A percentile compares a stretch with the other conserved stretches of the same genome.
Conservation (phyloP, 1,140 invertebrate genomes). For the Brachionus sp. region DNA sequence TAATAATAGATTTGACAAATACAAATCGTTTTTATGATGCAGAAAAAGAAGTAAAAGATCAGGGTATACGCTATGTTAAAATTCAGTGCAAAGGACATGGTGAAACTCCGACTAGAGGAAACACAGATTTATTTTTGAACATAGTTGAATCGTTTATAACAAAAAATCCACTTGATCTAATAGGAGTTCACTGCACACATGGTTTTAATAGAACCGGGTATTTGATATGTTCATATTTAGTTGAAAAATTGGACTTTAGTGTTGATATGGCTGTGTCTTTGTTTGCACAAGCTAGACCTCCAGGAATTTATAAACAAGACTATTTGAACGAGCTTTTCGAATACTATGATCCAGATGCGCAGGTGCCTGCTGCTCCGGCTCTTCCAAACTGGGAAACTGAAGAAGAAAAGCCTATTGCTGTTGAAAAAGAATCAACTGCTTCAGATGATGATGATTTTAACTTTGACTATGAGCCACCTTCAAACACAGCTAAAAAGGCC, state of each 20-base stretch:
- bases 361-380: background rate
- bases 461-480: background rate
- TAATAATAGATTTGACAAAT: slow-evolving; percentile 95
- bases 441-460: slow-evolving; percentile 21
- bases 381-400: background rate
- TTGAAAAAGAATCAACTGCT: background rate
- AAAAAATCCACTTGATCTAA: slow-evolving; percentile 69
- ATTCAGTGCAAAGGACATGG: slow-evolving; percentile 72
- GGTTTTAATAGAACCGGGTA: slow-evolving; percentile 97
- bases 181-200: slow-evolving; percentile 92
- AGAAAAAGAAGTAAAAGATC: slow-evolving; percentile 69
- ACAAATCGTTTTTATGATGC: slow-evolving; percentile 86
- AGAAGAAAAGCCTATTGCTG: background rate
- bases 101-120: slow-evolving; percentile 65
- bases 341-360: slow-evolving; percentile 66
- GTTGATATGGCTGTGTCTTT: slow-evolving; percentile 73
- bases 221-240: slow-evolving; percentile 82
- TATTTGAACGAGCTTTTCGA: slow-evolving; percentile 65
- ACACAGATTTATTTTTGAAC: slow-evolving; percentile 73
- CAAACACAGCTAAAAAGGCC: background rate
- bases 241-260: slow-evolving; percentile 67
- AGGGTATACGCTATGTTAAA: slow-evolving; percentile 75
- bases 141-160: slow-evolving; percentile 73
- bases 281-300: slow-evolving; percentile 64
- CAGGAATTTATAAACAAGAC: slow-evolving; percentile 70